Evolutionary conservation across 1,140 invertebrate genomes (phyloP).

Genomic region (Drosophila bocqueti): DNA sequence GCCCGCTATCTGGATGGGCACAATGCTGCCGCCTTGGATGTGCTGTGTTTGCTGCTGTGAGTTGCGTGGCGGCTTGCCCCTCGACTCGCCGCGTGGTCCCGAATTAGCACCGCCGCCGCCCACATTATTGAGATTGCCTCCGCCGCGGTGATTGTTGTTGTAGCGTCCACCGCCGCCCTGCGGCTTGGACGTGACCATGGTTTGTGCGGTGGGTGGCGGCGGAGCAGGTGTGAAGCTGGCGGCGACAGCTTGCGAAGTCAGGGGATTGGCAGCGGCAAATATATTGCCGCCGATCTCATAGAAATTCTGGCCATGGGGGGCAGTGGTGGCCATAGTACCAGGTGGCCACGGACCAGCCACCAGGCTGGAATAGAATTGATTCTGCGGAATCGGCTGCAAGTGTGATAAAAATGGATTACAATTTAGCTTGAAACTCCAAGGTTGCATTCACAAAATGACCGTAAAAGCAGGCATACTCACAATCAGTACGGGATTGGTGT

Average conservation of each 20-base stretch:
- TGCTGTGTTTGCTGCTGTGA: conserved; percentile 50
- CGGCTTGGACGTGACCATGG: conserved; percentile 71
- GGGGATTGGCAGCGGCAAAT: conserved; percentile 90
- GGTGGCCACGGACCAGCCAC: conserved; percentile 73
- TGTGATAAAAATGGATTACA: neutral
- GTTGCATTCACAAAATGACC: too few species aligned
- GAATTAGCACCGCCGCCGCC: conserved; percentile 49
- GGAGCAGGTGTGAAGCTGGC: conserved; percentile 85
- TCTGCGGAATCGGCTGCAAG: conserved; percentile 84
- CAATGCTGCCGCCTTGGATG: conserved; percentile 68
- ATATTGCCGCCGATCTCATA: conserved; percentile 90
- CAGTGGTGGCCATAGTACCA: conserved; percentile 86
- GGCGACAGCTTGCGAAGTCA: conserved; percentile 89
- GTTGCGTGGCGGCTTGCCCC: conserved; percentile 66
- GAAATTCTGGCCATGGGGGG: conserved; percentile 87
- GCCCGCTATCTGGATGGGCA: conserved; percentile 61
- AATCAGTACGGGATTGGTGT: conserved; percentile 89
- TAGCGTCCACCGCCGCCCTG: conserved; percentile 73
- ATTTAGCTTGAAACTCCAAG: neutral
- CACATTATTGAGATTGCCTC: conserved; percentile 67
- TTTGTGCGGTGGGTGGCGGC: conserved; percentile 70
- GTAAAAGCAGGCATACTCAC: conserved; percentile 86
- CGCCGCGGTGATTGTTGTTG: conserved; percentile 69
- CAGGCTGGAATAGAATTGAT: conserved; percentile 79
- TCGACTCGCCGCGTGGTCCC: conserved; percentile 66